Base-by-base conservation (phyloP, 1,140 invertebrate genomes). In the Philaenus spumarius region DNA sequence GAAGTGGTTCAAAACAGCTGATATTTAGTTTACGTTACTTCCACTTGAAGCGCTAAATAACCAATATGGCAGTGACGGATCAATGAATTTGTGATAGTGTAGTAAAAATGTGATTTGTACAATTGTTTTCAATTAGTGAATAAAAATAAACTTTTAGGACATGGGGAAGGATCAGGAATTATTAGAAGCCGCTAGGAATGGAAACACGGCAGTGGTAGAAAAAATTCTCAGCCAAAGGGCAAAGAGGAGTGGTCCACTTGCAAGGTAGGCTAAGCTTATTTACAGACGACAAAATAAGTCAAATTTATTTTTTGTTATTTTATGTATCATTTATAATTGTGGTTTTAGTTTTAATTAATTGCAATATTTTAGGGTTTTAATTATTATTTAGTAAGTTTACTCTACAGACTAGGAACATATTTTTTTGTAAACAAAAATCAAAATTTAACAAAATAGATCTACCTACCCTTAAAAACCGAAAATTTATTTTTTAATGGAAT, bases 151-250 rank as follows among this genome's bases (percentile, higher is more conserved):
- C 12, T 26, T 51, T 15, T 57, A 23, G 78, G 77, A 76, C 75
- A 93, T 97, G 92, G 93, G 93, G 71, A 95, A 94, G 78, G 93
- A 96, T 75, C 90, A 95, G 75, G 93, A 97, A 77, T 82, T 97
- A 75, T 81, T 97, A 72, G 93, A 97, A 72, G 95, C 93, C 67
- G 92, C 93, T 63, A 83, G 93, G 68, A 92, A 85, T 76, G 95
- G 93, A 71, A 93, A 95, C 76, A 81, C 87, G 66, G 77, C 81
- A 59, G 82, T 87, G 64, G 90, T 96, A 47, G 93, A 95, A 74
- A 95, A 95, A 78, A 89, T 96, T 69, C 78, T 97, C 63, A 83
- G 80, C 67, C 87, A 90, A 73, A 85, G 89, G 80, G 86, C 87
- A 64, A 93, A 90, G 80, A 88, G 89, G 80, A 90, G 87, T 80